These are phyloP conservation scores for Pogonomyrmex californicus DNA, from an alignment of 1,140 invertebrate species.

Conservation along the genomic window DNA sequence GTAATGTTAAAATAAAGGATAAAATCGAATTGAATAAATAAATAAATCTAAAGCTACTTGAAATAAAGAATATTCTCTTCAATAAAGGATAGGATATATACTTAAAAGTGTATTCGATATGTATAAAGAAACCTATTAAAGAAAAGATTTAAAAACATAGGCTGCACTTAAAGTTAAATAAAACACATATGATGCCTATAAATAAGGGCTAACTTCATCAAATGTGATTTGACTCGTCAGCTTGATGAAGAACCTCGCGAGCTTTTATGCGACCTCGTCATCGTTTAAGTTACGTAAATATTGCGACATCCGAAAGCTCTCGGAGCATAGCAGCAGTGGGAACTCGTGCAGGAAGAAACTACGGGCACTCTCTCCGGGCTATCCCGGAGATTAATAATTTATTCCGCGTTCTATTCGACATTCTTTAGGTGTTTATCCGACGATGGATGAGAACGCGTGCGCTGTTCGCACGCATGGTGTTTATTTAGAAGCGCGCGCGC, in stretches of 20 bases:
- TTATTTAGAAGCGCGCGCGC: constrained; percentile 73
- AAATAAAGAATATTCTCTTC: too few species aligned
- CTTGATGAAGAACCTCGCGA: neutral
- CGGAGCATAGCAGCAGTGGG: neutral
- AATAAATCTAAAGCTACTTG: too few species aligned
- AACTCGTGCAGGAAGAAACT: neutral
- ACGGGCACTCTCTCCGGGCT: neutral
- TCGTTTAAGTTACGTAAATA: constrained; percentile 41
- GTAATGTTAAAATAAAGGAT: too few species aligned
- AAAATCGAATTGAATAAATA: neutral
- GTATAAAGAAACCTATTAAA: neutral
- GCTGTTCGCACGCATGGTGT: constrained; percentile 61
- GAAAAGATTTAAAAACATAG: neutral
- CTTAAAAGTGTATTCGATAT: too few species aligned
- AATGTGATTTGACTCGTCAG: constrained; percentile 4
- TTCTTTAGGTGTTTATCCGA: constrained; percentile 21
- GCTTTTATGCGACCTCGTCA: constrained; percentile 13
- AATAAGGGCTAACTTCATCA: neutral
- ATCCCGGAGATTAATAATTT: constrained; percentile 57
- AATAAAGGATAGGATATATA: too few species aligned
- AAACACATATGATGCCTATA: neutral
- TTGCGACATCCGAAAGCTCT: constrained; percentile 42
- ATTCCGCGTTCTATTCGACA: neutral
- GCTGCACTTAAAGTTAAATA: neutral
- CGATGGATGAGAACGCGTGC: constrained; percentile 25